Percentiles rank a stretch among this genome's conserved stretches.
These are phyloP conservation scores for Dynastes hyllus DNA, from an alignment of 2,888 invertebrate species.

Conservation along the genomic window DNA sequence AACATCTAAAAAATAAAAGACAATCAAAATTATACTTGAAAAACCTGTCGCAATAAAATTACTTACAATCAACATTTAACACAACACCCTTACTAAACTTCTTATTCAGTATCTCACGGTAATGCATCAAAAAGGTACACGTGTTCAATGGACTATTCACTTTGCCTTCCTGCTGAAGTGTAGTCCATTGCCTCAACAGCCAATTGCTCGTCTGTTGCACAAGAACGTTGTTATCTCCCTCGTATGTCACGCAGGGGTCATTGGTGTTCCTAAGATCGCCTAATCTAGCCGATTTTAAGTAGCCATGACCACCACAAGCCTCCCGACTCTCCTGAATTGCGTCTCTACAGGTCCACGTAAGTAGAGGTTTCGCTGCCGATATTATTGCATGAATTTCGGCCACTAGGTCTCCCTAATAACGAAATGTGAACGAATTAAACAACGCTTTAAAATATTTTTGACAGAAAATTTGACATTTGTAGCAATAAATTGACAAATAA, in stretches of 20 bases:
- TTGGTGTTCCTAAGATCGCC: slow-evolving; percentile 90
- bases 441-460: neutral
- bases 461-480: no score
- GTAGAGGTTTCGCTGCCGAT: slow-evolving; percentile 79
- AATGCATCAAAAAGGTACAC: slow-evolving; percentile 78
- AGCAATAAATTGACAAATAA: no score
- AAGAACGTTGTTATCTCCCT: slow-evolving; percentile 96
- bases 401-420: slow-evolving; percentile 77
- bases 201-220: slow-evolving; percentile 94
- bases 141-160: slow-evolving; percentile 82
- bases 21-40: slow-evolving; percentile 14
- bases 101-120: slow-evolving; percentile 71
- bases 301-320: slow-evolving; percentile 93
- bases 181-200: slow-evolving; percentile 81
- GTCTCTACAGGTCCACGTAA: slow-evolving; percentile 85
- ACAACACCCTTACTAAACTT: slow-evolving; percentile 63
- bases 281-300: slow-evolving; percentile 85
- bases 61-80: slow-evolving; percentile 41
- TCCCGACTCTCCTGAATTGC: slow-evolving; percentile 89
- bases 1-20: slow-evolving; percentile 76
- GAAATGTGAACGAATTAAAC: neutral
- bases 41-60: neutral
- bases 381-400: slow-evolving; percentile 82
- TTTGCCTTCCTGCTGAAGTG: slow-evolving; percentile 69
- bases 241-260: slow-evolving; percentile 93